Evolutionary conservation across 30 jellyfish, hydroid and myxozoan species (phyloP).

Genomic region (Cassiopea xamachana): DNA sequence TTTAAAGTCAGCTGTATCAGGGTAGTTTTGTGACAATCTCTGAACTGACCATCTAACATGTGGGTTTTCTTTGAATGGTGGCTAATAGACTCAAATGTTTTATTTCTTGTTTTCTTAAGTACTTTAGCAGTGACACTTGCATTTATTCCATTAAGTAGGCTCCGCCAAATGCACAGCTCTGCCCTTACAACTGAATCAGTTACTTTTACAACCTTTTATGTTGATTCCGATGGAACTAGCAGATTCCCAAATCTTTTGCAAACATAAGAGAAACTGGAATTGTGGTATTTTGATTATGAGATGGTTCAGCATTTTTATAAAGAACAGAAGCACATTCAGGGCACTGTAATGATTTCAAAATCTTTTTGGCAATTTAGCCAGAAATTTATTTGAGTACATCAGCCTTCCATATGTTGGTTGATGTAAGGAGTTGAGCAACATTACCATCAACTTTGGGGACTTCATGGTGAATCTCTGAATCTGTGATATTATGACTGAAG

Average conservation of each 20-base stretch:
- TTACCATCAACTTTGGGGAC: neutral
- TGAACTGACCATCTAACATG: neutral
- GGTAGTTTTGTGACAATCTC: neutral
- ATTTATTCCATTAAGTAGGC: no score
- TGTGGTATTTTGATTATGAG: neutral
- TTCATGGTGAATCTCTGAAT: neutral
- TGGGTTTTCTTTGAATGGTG: conserved; percentile 12
- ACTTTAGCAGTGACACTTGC: neutral
- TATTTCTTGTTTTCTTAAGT: conserved; percentile 8
- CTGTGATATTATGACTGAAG: conserved; percentile 16
- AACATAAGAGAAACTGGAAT: neutral
- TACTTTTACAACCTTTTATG: neutral
- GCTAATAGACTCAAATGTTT: conserved; percentile 10
- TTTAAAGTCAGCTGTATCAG: neutral
- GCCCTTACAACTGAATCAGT: conserved; percentile 2
- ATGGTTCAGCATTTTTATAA: no score
- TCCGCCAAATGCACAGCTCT: no score
- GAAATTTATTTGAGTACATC: neutral
- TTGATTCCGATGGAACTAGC: conserved; percentile 35
- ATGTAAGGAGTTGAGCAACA: neutral
- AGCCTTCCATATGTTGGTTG: neutral
- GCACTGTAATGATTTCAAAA: neutral
- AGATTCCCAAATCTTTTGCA: conserved; percentile 39
- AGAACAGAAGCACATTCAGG: neutral
- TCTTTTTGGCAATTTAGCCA: neutral